Percentiles rank a stretch among this genome's conserved stretches.
These are phyloP conservation scores for Chiroxiphia lanceolata DNA, from an alignment of 2,797 vertebrate species.

Conservation along the genomic window DNA sequence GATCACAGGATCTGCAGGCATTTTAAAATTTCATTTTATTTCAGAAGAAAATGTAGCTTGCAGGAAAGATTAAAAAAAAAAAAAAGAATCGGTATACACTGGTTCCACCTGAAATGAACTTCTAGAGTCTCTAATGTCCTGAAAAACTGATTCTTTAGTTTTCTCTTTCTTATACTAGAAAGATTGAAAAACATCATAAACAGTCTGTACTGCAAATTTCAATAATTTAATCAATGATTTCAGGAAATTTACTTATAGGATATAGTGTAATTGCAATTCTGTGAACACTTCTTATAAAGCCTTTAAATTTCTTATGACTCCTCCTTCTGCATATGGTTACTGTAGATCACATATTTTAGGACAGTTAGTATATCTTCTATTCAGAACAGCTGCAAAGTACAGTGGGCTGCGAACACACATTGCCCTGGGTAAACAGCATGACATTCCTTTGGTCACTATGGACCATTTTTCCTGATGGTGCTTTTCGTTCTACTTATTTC, in stretches of 20 bases:
- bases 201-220: not conserved
- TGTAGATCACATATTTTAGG: not conserved
- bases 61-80: not conserved
- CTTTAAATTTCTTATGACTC: not conserved
- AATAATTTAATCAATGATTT: not conserved
- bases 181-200: not conserved
- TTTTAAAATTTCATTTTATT: not conserved
- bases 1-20: not conserved
- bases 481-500: not conserved
- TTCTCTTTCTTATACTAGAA: not conserved
- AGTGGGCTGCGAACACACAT: not conserved
- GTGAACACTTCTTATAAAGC: not conserved
- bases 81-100: not conserved
- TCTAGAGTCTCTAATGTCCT: not conserved
- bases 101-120: slow-evolving; percentile 1
- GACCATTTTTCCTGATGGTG: not conserved
- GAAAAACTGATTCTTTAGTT: not conserved
- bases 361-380: not conserved
- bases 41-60: not conserved
- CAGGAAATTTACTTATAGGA: not conserved
- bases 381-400: not conserved
- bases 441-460: not conserved
- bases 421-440: not conserved
- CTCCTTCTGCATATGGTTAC: not conserved
- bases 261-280: not conserved